phyloP scores from a whole-genome alignment of 2,888 invertebrate genomes.

The Leucoptera coffeella region DNA sequence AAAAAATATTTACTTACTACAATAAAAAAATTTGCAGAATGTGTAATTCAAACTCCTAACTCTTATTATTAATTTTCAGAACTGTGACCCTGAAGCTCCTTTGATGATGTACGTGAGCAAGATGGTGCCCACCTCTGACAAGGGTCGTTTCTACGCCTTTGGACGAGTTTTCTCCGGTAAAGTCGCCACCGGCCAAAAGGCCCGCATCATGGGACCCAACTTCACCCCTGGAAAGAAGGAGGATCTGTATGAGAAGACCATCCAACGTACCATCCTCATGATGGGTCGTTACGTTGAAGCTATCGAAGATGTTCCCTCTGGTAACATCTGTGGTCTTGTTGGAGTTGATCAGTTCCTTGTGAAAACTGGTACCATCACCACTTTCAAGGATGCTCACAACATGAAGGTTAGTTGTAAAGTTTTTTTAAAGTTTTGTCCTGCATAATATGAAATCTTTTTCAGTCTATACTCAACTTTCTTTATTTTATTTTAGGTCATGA shows the following conservation, averaged over 20 bases:
- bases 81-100: constrained; percentile 93
- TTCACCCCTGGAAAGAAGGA: constrained; percentile 97
- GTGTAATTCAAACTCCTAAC: not conserved
- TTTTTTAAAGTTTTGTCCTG: too few species aligned
- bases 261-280: constrained; percentile 99
- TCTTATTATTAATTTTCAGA: constrained; percentile 31
- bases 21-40: too few species aligned
- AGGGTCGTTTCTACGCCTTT: constrained; percentile 99
- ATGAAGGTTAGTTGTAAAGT: constrained; percentile 58
- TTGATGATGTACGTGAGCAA: constrained; percentile 99
- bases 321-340: constrained; percentile 99
- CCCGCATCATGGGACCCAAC: constrained; percentile 99
- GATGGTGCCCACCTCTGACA: constrained; percentile 99
- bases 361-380: constrained; percentile 98
- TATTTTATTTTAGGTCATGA: constrained; percentile 93
- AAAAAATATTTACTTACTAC: too few species aligned
- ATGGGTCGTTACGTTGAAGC: constrained; percentile 99
- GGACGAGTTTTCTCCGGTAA: constrained; percentile 99
- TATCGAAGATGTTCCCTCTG: constrained; percentile 98
- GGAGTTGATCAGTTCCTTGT: constrained; percentile 99
- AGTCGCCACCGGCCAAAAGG: constrained; percentile 84
- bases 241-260: constrained; percentile 97
- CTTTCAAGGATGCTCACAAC: constrained; percentile 99
- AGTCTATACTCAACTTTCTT: too few species aligned
- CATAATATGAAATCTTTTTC: too few species aligned